Conservation (phyloP, 1,140 invertebrate species). For the Pachyrhynchus sulphureomaculatus region DNA sequence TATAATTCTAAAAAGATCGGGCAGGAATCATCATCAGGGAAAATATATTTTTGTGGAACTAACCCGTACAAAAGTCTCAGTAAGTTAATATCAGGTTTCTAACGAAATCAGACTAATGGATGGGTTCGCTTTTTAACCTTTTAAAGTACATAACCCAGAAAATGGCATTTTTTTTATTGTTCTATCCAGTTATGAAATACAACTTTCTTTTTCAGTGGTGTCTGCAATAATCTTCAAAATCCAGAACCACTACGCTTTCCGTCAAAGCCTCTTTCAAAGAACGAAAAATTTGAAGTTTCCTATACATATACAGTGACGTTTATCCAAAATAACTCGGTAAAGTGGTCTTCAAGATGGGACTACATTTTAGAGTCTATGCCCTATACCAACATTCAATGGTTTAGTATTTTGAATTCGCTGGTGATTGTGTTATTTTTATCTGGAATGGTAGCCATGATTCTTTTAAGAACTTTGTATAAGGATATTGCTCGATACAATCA, state of each 20-base stretch:
- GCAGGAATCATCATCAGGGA: too few species aligned
- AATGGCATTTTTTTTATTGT: too few species aligned
- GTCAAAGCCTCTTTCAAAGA: conserved; percentile 60
- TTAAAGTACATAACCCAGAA: too few species aligned
- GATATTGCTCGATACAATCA: conserved; percentile 99
- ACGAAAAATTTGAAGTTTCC: conserved; percentile 62
- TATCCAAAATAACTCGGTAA: conserved; percentile 78
- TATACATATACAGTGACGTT: conserved; percentile 91
- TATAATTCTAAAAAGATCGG: too few species aligned
- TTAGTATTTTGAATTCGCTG: conserved; percentile 88
- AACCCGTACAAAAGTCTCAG: too few species aligned
- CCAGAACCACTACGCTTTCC: conserved; percentile 35
- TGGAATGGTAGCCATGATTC: conserved; percentile 99
- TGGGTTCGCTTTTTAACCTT: too few species aligned
- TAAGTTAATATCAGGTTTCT: too few species aligned
- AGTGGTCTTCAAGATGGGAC: conserved; percentile 99
- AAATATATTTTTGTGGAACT: too few species aligned
- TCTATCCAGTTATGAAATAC: too few species aligned
- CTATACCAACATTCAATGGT: conserved; percentile 99
- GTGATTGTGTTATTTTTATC: conserved; percentile 89
- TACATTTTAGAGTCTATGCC: conserved; percentile 98
- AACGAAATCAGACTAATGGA: too few species aligned
- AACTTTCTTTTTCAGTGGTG: conserved; percentile 18
- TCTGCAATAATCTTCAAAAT: conserved; percentile 16
- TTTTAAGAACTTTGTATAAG: conserved; percentile 94